Evolutionary conservation across 2,797 vertebrate genomes (phyloP).

Genomic region (Sebastes trivittatus): DNA sequence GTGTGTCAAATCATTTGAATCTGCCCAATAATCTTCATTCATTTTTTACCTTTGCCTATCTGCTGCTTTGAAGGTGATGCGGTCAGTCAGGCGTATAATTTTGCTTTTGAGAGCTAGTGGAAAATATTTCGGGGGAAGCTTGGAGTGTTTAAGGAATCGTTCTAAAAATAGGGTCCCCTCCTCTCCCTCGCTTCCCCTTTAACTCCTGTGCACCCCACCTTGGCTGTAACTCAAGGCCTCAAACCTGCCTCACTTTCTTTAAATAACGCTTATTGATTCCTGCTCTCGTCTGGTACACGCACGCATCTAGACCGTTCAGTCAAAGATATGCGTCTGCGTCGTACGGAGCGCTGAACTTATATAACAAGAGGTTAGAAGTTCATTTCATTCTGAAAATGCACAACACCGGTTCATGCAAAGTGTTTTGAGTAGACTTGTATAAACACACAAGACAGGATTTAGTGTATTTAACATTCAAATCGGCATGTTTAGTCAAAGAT

Average conservation of each 20-base stretch:
- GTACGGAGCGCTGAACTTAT: background rate
- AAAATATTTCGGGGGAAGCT: slow-evolving; percentile 81
- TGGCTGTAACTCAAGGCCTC: slow-evolving; percentile 71
- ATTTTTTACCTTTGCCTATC: slow-evolving; percentile 29
- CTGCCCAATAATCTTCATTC: slow-evolving; percentile 34
- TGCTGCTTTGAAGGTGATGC: slow-evolving; percentile 55
- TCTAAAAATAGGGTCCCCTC: slow-evolving; percentile 79
- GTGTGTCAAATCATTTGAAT: slow-evolving; percentile 51
- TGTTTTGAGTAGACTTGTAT: background rate
- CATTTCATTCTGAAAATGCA: background rate
- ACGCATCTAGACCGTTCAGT: slow-evolving; percentile 1
- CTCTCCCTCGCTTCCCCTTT: slow-evolving; percentile 45
- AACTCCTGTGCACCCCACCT: slow-evolving; percentile 68
- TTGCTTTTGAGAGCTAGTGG: slow-evolving; percentile 76
- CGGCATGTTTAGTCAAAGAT: background rate
- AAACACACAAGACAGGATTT: slow-evolving; percentile 5
- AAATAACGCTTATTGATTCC: slow-evolving; percentile 76
- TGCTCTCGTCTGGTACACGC: background rate
- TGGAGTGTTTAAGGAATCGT: slow-evolving; percentile 80
- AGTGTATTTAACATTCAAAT: slow-evolving; percentile 8
- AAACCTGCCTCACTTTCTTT: slow-evolving; percentile 72
- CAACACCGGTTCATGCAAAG: background rate
- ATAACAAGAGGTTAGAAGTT: slow-evolving; percentile 11
- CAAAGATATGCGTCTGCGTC: background rate
- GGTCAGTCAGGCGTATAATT: slow-evolving; percentile 55